Base-by-base conservation (phyloP, 2,797 vertebrate species). In the Cichlasoma orientale region DNA sequence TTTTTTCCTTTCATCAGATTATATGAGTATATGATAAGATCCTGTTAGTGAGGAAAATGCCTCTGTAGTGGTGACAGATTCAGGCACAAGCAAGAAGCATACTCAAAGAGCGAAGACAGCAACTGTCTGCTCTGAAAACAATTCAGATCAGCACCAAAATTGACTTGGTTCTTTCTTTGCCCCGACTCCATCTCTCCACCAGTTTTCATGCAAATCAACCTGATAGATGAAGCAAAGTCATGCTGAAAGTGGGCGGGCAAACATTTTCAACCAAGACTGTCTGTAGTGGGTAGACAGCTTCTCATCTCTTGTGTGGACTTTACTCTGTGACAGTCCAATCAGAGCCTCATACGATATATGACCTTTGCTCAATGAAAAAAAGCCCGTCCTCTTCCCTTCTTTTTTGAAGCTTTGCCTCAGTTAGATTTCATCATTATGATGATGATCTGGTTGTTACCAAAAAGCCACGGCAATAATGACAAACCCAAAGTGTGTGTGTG, bases 331-430 rank as follows among this genome's bases (percentile, higher is more conserved):
- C 36, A 59, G 23, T 47, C 21, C 18, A 68, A 79, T 66, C 55
- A 80, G 19, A 75, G 31, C 36, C 27, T 80, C 69, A 58, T 73
- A 81, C 76, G 31, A 79, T 75, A 23, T 23, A 1, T 80, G 71
- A 81, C 59, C 83, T 75, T 84, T 71, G 25, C 44, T 72, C 3
- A 71, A 50, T 70, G 23, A 73, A 66, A 33, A 25, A 36, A 36
- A 41, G 55, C 66, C 71, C 31, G 31, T 69, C 1, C 31, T 36
- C 57, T 29, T 74, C 27, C 9, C 16, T 33, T 23, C 6, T 12
- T 31, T 56, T 14, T 53, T 38, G 3, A 53, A 36, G 11, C 4
- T 58, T 33, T 72, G 16, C 53, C 2, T 13, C 23, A 3, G 25
- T 16, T 54, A 74, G 27, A 27, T 58, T 68, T n/a, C n/a, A n/a